These are phyloP conservation scores for Trialeurodes vaporariorum DNA, from an alignment of 1,140 invertebrate species.

Conservation along the genomic window DNA sequence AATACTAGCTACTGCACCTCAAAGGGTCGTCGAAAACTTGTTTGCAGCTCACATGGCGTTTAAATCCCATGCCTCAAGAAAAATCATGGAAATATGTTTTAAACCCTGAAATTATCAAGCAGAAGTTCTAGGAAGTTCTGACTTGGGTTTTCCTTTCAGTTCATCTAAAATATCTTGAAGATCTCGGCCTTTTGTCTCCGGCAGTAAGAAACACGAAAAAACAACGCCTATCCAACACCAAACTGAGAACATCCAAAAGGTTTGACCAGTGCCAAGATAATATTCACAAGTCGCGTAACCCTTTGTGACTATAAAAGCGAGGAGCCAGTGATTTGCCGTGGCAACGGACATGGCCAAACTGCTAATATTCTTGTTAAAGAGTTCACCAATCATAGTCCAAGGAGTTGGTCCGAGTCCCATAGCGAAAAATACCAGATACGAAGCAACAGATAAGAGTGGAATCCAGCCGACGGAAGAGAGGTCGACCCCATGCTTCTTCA, in stretches of 20 bases:
- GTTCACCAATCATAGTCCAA: slow-evolving; percentile 47
- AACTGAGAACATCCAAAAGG: slow-evolving; percentile 27
- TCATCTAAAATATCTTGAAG: slow-evolving; percentile 24
- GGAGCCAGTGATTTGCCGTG: slow-evolving; percentile 30
- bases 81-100: no score
- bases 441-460: slow-evolving; percentile 39
- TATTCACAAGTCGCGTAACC: background rate
- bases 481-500: slow-evolving; percentile 29
- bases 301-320: slow-evolving; percentile 14
- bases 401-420: slow-evolving; percentile 41
- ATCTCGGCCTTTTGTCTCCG: slow-evolving; percentile 42
- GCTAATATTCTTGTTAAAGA: slow-evolving; percentile 36
- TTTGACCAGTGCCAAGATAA: slow-evolving; percentile 27
- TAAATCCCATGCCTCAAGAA: no score
- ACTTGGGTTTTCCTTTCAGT: no score
- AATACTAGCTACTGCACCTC: no score
- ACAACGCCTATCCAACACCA: slow-evolving; percentile 30
- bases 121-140: no score
- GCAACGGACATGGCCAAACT: slow-evolving; percentile 19
- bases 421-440: slow-evolving; percentile 43
- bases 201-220: slow-evolving; percentile 37
- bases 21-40: no score
- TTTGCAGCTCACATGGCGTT: no score
- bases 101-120: no score
- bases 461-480: slow-evolving; percentile 35